These are phyloP conservation scores for Peromyscus eremicus DNA, from an alignment of 2,797 vertebrate genomes.

Conservation along the genomic window DNA sequence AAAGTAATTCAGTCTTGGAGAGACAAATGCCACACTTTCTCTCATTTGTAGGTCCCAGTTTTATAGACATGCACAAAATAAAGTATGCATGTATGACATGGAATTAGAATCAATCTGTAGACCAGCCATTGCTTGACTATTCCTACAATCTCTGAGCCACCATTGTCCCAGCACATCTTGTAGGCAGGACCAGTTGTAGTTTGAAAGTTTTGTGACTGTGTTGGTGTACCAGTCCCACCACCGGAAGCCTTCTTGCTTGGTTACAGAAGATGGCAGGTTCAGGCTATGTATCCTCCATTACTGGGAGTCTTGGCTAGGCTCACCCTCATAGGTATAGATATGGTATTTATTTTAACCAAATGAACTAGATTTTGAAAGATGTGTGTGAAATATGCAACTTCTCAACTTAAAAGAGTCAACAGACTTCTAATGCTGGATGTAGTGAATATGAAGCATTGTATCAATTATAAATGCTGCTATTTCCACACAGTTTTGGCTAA, in stretches of 20 bases:
- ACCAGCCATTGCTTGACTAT: background rate
- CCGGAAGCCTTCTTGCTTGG: background rate
- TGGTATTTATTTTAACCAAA: background rate
- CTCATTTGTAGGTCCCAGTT: background rate
- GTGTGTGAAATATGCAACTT: background rate
- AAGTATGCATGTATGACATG: background rate
- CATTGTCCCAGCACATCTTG: background rate
- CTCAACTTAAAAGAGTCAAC: background rate
- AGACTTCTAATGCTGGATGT: background rate
- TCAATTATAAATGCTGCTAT: background rate
- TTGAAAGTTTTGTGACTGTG: background rate
- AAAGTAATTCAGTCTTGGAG: background rate
- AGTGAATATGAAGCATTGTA: background rate
- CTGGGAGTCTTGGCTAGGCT: background rate
- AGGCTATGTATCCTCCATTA: background rate
- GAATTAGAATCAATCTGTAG: background rate
- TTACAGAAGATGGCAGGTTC: background rate
- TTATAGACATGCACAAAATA: background rate
- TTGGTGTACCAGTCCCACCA: background rate
- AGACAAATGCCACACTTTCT: background rate
- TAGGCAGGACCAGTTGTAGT: background rate
- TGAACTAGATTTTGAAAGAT: background rate
- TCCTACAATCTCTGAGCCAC: background rate
- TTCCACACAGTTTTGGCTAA: background rate
- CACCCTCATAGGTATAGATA: background rate